A percentile compares a stretch with the other conserved stretches of the same genome.
These are phyloP conservation scores for Chlorops oryzae DNA, from an alignment of 1,140 invertebrate species.

Conservation along the genomic window DNA sequence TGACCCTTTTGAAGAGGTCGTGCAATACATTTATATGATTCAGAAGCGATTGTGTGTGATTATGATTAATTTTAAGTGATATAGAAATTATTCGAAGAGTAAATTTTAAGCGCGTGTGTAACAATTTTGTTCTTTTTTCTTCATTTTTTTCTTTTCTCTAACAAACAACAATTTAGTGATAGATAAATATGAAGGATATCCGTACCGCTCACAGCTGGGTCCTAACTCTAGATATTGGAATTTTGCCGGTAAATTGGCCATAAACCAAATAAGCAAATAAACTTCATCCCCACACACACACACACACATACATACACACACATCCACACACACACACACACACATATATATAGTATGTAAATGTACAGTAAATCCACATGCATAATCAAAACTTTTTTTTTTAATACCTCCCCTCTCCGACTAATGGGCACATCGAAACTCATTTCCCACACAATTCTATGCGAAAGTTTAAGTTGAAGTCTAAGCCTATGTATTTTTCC, in stretches of 20 bases:
- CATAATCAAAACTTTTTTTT: neutral
- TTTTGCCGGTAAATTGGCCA: constrained; percentile 48
- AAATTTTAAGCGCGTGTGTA: no score
- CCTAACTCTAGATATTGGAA: constrained; percentile 46
- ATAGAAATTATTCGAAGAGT: no score
- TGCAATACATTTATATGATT: no score
- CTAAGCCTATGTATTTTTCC: neutral
- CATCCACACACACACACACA: constrained; percentile 14
- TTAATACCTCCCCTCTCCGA: neutral
- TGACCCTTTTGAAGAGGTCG: no score
- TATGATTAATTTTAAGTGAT: no score
- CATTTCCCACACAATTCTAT: no score
- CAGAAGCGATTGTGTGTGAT: no score
- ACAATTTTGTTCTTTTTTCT: constrained; percentile 14
- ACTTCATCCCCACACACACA: constrained; percentile 10
- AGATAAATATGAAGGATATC: constrained; percentile 48
- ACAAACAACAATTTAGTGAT: constrained; percentile 31
- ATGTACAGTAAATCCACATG: neutral
- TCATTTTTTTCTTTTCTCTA: constrained; percentile 15
- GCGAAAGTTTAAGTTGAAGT: neutral
- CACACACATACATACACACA: constrained; percentile 16
- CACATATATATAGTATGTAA: constrained; percentile 8
- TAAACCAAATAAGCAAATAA: constrained; percentile 5
- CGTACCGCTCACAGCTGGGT: constrained; percentile 45
- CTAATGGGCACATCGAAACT: neutral